Conservation (phyloP, 2,888 invertebrate species). For the Eledone cirrhosa region DNA sequence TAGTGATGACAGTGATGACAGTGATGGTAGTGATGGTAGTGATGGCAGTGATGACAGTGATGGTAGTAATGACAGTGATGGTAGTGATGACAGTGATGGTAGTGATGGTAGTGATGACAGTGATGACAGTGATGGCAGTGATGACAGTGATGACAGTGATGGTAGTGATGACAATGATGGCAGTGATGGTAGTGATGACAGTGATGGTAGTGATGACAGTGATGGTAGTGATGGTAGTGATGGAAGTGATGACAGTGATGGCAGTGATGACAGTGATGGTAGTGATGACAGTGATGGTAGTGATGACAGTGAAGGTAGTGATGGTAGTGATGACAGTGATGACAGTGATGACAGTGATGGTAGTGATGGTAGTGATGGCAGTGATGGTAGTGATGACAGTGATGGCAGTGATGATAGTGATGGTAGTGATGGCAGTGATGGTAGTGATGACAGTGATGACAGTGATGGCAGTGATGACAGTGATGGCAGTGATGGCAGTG, state of each 20-base stretch:
- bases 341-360: not conserved
- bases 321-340: not conserved
- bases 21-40: conserved; percentile 11
- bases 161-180: conserved; percentile 8
- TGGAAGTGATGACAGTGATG: conserved; percentile 5
- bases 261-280: not conserved
- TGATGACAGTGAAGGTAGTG: too few relatives aligned
- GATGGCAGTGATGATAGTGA: not conserved
- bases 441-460: not conserved
- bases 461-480: conserved; percentile 6
- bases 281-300: too few relatives aligned
- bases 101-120: conserved; percentile 4
- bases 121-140: not conserved
- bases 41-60: conserved; percentile 1
- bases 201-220: not conserved
- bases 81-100: not conserved
- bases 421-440: conserved; percentile 5
- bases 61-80: not conserved
- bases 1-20: not conserved
- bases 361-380: not conserved
- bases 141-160: not conserved
- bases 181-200: not conserved
- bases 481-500: not conserved
- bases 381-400: not conserved
- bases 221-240: not conserved